These are phyloP conservation scores for Aporrectodea caliginosa DNA, from an alignment of 1,140 invertebrate species.

Conservation along the genomic window DNA sequence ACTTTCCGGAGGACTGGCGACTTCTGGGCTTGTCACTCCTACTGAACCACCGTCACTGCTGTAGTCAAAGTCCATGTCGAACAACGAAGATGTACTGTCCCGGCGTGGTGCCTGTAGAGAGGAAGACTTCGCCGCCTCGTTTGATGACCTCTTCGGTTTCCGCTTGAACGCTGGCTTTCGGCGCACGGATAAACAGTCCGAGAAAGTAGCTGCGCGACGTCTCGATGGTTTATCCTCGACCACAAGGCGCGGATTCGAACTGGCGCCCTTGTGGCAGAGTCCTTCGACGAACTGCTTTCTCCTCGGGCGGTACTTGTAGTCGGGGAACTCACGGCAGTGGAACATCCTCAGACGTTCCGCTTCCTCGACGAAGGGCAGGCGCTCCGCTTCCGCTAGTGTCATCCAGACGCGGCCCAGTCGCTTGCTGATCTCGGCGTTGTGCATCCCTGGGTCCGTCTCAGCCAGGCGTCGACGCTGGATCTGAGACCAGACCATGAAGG, in stretches of 20 bases:
- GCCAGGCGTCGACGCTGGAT: constrained; percentile 94
- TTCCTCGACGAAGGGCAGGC: constrained; percentile 96
- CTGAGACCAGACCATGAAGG: constrained; percentile 57
- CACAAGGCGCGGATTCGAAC: not conserved
- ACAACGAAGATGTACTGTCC: not conserved
- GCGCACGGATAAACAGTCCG: no score
- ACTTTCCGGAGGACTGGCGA: not conserved
- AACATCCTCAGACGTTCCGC: constrained; percentile 90
- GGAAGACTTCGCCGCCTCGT: not conserved
- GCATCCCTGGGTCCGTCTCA: constrained; percentile 98
- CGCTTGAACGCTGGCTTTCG: not conserved
- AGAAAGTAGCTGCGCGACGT: no score
- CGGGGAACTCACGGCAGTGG: constrained; percentile 98
- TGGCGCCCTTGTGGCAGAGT: not conserved
- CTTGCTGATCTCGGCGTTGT: constrained; percentile 99
- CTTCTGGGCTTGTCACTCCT: not conserved
- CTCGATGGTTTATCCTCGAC: not conserved
- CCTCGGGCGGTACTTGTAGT: constrained; percentile 85
- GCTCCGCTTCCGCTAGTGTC: constrained; percentile 82
- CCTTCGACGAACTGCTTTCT: constrained; percentile 48
- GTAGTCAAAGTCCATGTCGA: no score
- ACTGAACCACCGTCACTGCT: not conserved
- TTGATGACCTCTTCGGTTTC: not conserved
- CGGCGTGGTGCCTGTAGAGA: no score
- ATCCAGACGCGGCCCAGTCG: constrained; percentile 98